These are phyloP conservation scores for Eclectus roratus DNA, from an alignment of 2,113 vertebrate genomes.

Conservation along the genomic window DNA sequence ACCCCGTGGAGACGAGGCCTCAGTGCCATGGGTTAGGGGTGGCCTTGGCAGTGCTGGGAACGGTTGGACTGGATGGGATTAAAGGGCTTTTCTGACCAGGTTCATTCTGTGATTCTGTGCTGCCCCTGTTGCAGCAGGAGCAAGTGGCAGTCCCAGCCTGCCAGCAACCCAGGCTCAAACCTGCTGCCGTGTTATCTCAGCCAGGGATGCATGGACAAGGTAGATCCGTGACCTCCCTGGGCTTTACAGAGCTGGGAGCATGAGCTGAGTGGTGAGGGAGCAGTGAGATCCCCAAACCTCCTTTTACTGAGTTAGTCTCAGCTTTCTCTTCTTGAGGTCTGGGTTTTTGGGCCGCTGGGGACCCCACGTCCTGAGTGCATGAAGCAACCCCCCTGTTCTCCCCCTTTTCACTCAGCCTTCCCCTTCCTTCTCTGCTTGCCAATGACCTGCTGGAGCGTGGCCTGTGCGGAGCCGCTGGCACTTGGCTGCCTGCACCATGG, in stretches of 20 bases:
- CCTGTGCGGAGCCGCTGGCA: accelerated
- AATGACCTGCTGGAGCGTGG: neutral
- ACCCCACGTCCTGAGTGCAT: accelerated
- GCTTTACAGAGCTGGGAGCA: neutral
- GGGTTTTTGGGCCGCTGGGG: neutral
- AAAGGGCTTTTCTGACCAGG: neutral
- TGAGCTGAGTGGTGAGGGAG: accelerated
- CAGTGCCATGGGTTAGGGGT: neutral
- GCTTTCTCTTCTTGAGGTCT: neutral
- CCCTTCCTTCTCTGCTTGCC: neutral
- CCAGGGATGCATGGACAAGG: accelerated
- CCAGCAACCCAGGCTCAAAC: neutral
- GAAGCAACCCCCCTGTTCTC: accelerated
- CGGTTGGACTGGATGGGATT: neutral
- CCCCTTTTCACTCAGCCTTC: accelerated
- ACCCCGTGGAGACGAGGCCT: neutral
- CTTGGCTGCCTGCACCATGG: neutral
- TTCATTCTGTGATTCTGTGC: neutral
- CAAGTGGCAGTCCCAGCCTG: neutral
- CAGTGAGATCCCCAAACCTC: neutral
- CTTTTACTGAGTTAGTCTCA: accelerated
- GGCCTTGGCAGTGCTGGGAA: neutral
- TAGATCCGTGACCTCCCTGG: neutral
- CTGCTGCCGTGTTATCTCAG: accelerated
- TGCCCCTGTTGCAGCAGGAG: neutral